Evolutionary conservation across 1,140 invertebrate species (phyloP).

Genomic region (Mercenaria mercenaria): DNA sequence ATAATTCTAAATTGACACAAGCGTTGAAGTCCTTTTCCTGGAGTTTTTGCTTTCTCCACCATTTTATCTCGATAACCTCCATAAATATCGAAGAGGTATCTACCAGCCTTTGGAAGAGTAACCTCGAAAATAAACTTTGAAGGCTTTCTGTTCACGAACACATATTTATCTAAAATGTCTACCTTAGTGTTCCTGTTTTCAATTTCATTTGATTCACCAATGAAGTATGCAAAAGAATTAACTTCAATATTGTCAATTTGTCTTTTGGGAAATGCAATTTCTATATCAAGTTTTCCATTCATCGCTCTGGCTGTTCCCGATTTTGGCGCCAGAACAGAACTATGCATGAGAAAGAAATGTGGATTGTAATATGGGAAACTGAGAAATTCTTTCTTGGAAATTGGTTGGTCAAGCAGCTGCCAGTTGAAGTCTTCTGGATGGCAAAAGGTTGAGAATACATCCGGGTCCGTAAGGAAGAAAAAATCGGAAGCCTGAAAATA

Average conservation of each 20-base stretch:
- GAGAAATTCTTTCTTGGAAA: slow-evolving; percentile 37
- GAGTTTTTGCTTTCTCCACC: neutral
- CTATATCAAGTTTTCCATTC: slow-evolving; percentile 43
- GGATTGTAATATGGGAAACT: slow-evolving; percentile 14
- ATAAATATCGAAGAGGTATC: slow-evolving; percentile 54
- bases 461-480: slow-evolving; percentile 58
- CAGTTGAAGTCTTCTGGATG: slow-evolving; percentile 50
- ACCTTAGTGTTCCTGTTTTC: neutral
- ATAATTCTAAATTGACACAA: slow-evolving; percentile 60
- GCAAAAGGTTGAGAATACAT: slow-evolving; percentile 40
- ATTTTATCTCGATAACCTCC: neutral
- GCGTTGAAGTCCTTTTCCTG: neutral
- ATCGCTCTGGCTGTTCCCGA: neutral
- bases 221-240: neutral
- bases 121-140: slow-evolving; percentile 39
- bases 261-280: slow-evolving; percentile 38
- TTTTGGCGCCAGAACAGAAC: slow-evolving; percentile 9
- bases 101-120: slow-evolving; percentile 37
- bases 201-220: neutral
- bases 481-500: slow-evolving; percentile 52
- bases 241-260: slow-evolving; percentile 26
- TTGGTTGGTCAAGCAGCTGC: slow-evolving; percentile 52
- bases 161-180: slow-evolving; percentile 45
- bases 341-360: slow-evolving; percentile 46
- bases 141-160: slow-evolving; percentile 62